Base-by-base conservation (phyloP, 2,797 vertebrate genomes). In the Merluccius polli region DNA sequence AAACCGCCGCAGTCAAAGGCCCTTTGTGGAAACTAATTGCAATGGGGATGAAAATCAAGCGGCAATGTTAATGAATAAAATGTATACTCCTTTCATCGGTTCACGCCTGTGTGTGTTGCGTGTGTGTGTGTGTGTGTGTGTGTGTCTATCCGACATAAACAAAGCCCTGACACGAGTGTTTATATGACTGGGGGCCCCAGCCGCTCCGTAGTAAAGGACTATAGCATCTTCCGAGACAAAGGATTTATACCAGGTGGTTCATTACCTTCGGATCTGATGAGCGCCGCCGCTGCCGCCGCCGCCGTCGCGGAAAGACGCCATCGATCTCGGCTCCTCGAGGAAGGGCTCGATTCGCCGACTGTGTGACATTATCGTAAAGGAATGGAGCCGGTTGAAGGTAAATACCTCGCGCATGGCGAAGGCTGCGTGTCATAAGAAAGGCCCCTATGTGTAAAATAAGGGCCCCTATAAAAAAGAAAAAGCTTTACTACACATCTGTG, bases 231-330 rank as follows among this genome's bases (percentile, higher is more conserved):
- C 27, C 65, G 31, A 74, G 79, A 84, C 81, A 86, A 86, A 79
- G 76, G 76, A 75, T 44, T 36, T 70, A 81, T 75, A 71, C 38
- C 29, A 71, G 81, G 79, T 84, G 74, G 75, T 85, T 89, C 86
- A 87, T 88, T 86, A 84, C 83, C 86, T 86, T 80, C 81, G 67
- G 72, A 76, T 82, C 72, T 72, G 81, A 80, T 15, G 59, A 83
- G 75, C 69, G 77, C 67, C 74, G 80, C 75, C 76, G 72, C 83
- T 77, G 71, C 44, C 74, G 75, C 12, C 21, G 11, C 73, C 35
- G 21, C 73, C 80, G 78, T 79, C 65, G 74, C 81, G 80, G 59
- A 65, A 32, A 63, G 35, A 70, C 73, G 59, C 79, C 82, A 75
- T 80, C 76, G 81, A 78, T 77, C 59, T 59, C 10, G 29, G 21